Conservation (phyloP, 2,797 vertebrate genomes). For the Lagothrix lagotricha region DNA sequence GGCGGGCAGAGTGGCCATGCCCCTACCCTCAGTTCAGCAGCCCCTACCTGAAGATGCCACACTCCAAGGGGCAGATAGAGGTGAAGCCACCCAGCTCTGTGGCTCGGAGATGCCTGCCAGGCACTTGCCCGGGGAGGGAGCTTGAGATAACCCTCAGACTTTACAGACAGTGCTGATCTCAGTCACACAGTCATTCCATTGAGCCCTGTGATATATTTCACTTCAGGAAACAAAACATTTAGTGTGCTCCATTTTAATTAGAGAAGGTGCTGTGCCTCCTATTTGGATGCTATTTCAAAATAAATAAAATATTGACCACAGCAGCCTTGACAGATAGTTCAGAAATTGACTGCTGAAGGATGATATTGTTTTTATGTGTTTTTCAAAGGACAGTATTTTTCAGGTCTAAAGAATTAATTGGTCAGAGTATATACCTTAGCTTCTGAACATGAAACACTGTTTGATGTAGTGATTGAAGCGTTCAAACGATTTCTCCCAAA, state of each 20-base stretch:
- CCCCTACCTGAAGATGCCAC: not conserved
- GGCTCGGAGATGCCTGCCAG: fast-evolving
- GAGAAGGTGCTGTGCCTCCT: too few species aligned
- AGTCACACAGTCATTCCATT: too few species aligned
- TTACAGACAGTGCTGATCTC: fast-evolving
- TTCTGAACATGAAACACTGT: not conserved
- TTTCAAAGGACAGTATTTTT: not conserved
- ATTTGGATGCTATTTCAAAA: not conserved
- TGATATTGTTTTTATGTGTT: not conserved
- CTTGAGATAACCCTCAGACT: fast-evolving
- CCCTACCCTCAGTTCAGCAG: fast-evolving
- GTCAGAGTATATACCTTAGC: fast-evolving
- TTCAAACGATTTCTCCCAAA: not conserved
- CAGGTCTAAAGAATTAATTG: not conserved
- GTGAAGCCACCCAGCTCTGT: fast-evolving
- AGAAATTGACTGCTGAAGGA: not conserved
- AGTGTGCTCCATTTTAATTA: not conserved
- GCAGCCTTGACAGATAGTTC: not conserved
- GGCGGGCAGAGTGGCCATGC: not conserved
- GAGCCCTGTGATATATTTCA: fast-evolving
- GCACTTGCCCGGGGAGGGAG: fast-evolving
- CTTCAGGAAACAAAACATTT: too few species aligned
- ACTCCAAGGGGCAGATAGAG: not conserved
- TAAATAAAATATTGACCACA: not conserved
- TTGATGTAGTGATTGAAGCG: not conserved